Evolutionary conservation across 2,797 vertebrate genomes (phyloP), one percentile per base, ranked within the genome.

Genomic region (Parotocinclus haroldoi): DNA sequence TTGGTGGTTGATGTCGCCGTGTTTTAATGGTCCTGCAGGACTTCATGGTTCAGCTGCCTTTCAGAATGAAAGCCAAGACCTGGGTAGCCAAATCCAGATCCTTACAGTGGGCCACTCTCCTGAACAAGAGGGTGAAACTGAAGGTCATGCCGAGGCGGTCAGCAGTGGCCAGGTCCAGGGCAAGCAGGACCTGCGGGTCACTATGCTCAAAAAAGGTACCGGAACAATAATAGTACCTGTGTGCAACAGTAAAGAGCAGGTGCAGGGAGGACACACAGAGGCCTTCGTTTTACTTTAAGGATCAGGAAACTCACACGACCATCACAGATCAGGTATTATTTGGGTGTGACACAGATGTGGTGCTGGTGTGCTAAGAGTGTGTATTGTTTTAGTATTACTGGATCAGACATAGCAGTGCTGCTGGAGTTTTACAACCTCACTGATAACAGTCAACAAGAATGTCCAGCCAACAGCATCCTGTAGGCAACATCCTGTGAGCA

Each of bases 161-260:
- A 90, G 89, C 83, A 90, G 87, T 80, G 87, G 89, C 51, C 85
- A 92, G 65, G 89, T 82, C 13, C 92, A 94, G 86, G 89, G 90
- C 78, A 95, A 94, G 79, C 95, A 98, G 85, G 96, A 99, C 77
- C 91, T 98, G 76, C 88, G 91, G 72, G 89, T 93, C 85, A 91
- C 91, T 78, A 95, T 98, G 96, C 94, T 98, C 77, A 98, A 96
- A 82, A 98, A 98, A 91, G 97, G 97, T 99, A 90, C 59, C 36
- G 7, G 38, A n/a, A 13, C 12, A 5, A 46, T 12, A 46, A 13
- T 12, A n/a, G 10, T 12, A 46, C 27, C 27, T 27, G 27, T 27
- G 27, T 27, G 5, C 27, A 46, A 46, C 10, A n/a, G 11, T n/a
- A n/a, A n/a, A n/a, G n/a, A n/a, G n/a, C n/a, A n/a, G 6, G 10